Evolutionary conservation across 2,113 vertebrate genomes (phyloP).

Genomic region (Dromiciops gliroides): DNA sequence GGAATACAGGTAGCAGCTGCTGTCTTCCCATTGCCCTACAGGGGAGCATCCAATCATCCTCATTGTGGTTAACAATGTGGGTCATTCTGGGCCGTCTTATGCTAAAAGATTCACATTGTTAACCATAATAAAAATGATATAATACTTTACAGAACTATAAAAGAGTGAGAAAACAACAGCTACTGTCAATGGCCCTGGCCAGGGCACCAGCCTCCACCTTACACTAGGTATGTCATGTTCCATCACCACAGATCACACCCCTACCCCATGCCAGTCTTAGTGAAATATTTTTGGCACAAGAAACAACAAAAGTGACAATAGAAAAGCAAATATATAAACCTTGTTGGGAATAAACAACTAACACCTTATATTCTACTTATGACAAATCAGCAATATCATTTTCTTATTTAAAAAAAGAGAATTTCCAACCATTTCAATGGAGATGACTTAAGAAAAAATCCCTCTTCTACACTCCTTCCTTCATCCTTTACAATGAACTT

Average conservation of each 20-base stretch:
- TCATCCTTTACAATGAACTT: not conserved
- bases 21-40: not conserved
- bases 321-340: not conserved
- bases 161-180: not conserved
- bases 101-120: not conserved
- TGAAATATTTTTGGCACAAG: not conserved
- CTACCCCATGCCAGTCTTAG: not conserved
- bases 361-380: not conserved
- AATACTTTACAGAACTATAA: not conserved
- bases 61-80: not conserved
- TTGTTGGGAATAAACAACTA: conserved; percentile 1
- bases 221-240: not conserved
- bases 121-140: not conserved
- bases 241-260: not conserved
- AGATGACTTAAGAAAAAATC: conserved; percentile 3
- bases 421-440: not conserved
- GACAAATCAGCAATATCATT: not conserved
- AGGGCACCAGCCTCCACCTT: not conserved
- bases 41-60: not conserved
- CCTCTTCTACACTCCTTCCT: not conserved
- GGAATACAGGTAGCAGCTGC: not conserved
- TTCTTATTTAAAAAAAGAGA: not conserved
- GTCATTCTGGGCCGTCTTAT: not conserved
- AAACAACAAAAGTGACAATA: not conserved
- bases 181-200: not conserved